These are phyloP conservation scores for Aptenodytes forsteri DNA, from an alignment of 2,113 vertebrate species.

Conservation along the genomic window DNA sequence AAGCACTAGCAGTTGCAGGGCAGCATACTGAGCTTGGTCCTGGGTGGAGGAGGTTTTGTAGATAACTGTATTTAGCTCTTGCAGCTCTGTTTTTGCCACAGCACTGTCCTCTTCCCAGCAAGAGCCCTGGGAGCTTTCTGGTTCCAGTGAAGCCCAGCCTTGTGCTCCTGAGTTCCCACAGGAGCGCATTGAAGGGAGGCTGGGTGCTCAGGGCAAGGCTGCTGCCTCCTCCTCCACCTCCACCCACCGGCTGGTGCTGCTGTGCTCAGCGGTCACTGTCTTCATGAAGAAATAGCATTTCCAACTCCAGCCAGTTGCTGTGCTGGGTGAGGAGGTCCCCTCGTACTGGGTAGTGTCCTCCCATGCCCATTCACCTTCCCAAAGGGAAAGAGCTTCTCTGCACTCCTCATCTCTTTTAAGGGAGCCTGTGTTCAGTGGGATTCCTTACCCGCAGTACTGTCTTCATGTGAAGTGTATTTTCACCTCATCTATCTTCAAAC, in stretches of 20 bases:
- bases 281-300: not conserved
- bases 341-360: not conserved
- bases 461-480: not conserved
- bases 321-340: not conserved
- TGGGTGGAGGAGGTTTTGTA: not conserved
- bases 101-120: not conserved
- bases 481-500: not conserved
- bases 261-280: not conserved
- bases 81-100: not conserved
- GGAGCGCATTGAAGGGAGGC: accelerated
- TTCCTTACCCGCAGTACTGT: not conserved
- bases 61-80: not conserved
- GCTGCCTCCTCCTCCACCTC: not conserved
- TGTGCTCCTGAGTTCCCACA: accelerated
- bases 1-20: not conserved
- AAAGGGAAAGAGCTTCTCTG: not conserved
- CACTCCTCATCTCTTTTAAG: not conserved
- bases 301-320: not conserved
- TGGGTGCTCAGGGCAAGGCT: not conserved
- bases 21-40: not conserved
- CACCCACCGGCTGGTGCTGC: not conserved
- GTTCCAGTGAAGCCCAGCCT: not conserved
- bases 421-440: not conserved
- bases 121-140: not conserved
- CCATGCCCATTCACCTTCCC: not conserved